Evolutionary conservation across 1,140 invertebrate genomes (phyloP), one percentile per base, ranked within the genome.

Genomic region (Plutomurus gul): DNA sequence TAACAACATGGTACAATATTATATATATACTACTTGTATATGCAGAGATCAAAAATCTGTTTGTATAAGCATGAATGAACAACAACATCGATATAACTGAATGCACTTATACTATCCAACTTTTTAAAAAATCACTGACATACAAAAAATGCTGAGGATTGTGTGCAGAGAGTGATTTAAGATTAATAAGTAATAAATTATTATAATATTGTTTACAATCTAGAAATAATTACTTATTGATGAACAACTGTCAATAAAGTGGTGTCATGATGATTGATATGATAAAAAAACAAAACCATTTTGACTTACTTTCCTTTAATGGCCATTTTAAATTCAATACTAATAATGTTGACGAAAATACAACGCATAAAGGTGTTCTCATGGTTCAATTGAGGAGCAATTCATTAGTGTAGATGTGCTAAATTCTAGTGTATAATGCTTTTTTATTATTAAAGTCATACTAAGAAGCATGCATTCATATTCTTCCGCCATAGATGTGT

Each of bases 251-350:
- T 60, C 51, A 77, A 77, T 77, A 77, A 77, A 77, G 76, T 77
- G 76, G 76, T 77, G 76, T 77, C 60, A 60, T 71, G 75, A 76
- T 76, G 51, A 65, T 71, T 77, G 76, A 77, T 77, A 60, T 77
- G 75, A 76, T 76, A 77, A 46, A 75, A 51, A 36, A 65, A 30
- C 37, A 20, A 76, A 51, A 76, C 49, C 49, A 39, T 60, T 60
- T 60, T 65, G 8, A 30, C 11, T 60, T 56, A 27, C 25, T n/a
- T 13, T 33, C 27, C 18, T 40, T 20, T 72, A 20, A 72, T 39
- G 39, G 36, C 36, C 70, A 72, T 72, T 39, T 22, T 22, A 22
- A n/a, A 8, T n/a, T 8, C n/a, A 10, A 3, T 18, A 40, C 18
- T 72, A 20, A 30, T 6, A 39, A 22, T 20, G 33, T 60, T 40